Base-by-base conservation (phyloP, 2,888 invertebrate species). In the Neocrepidodera transversa region DNA sequence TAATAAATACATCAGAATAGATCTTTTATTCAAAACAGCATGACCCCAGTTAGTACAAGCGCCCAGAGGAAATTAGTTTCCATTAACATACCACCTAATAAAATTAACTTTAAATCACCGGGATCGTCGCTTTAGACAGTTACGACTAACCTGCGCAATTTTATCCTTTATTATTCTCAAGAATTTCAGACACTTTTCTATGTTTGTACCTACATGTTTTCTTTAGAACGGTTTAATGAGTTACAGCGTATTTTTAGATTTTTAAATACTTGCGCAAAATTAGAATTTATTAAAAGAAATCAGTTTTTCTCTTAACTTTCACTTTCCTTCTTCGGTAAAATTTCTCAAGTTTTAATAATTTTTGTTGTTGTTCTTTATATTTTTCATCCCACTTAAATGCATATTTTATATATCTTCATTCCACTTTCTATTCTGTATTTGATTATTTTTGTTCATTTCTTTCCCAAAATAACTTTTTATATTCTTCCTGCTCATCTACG, bases 61-160 rank as follows among this genome's bases (percentile, higher is more conserved):
- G 45, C 45, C 26, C 28, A 26, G 11, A 45, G 28, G 45, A 45
- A 45, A 45, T 45, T 45, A 45, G 28, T 45, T 45, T 45, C 45
- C 45, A 45, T 45, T 45, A 45, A 45, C 45, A 45, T 45, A 45
- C 45, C 45, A 45, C 45, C 45, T 45, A 45, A 45, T 45, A 45
- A 45, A 45, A 45, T 45, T 45, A 45, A 45, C 45, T 45, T 16
- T 45, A 45, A 45, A 45, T 45, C 45, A 45, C 45, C 11, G 26
- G 45, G 45, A 45, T 45, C 45, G 45, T 26, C 45, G 45, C 45
- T 23, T 26, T 28, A 18, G 45, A 45, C 45, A 45, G 45, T 45
- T 45, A 45, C 45, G 45, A 45, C 45, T 45, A 45, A 45, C 45
- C 26, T 45, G 45, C 14, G 45, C 42, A 42, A 14, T 45, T 45